These are phyloP conservation scores for Argentina silus DNA, from an alignment of 2,797 vertebrate species.

Conservation along the genomic window DNA sequence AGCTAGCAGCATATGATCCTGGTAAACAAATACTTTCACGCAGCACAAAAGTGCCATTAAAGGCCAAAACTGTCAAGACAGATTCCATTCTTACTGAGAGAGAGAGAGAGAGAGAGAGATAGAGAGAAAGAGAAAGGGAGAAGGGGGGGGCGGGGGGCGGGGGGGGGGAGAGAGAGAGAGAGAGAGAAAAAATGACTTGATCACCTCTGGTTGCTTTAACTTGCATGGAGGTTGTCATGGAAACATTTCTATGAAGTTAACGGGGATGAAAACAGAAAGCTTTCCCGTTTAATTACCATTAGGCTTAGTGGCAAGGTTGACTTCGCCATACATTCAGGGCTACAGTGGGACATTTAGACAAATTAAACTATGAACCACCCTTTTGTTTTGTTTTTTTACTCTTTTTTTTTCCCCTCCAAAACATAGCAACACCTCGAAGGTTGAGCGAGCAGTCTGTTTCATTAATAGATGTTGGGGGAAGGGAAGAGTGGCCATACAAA, in stretches of 20 bases:
- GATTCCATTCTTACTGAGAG: conserved; percentile 89
- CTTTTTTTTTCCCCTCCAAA: conserved; percentile 13
- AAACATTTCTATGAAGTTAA: conserved; percentile 94
- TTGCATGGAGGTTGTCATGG: conserved; percentile 98
- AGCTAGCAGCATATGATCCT: conserved; percentile 94
- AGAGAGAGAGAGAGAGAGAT: conserved; percentile 57
- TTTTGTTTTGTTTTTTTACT: conserved; percentile 49
- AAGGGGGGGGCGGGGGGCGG: conserved; percentile 68
- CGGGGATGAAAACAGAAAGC: conserved; percentile 89
- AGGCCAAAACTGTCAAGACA: conserved; percentile 99
- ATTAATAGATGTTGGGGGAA: conserved; percentile 59
- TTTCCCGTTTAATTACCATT: conserved; percentile 92
- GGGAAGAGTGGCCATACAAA: conserved; percentile 54
- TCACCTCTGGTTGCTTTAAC: conserved; percentile 98
- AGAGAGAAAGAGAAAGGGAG: conserved; percentile 64
- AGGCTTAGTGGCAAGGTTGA: conserved; percentile 83
- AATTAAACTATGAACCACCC: conserved; percentile 67
- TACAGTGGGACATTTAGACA: conserved; percentile 64
- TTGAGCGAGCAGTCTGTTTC: conserved; percentile 60
- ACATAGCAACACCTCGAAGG: conserved; percentile 69
- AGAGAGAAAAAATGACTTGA: conserved; percentile 85
- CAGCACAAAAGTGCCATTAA: conserved; percentile 95
- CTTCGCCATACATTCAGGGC: conserved; percentile 72
- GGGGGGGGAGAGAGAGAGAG: conserved; percentile 43
- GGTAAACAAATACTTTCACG: conserved; percentile 97